These are phyloP conservation scores for Scrobipalpa atriplicella DNA, from an alignment of 2,888 invertebrate genomes.

Conservation along the genomic window DNA sequence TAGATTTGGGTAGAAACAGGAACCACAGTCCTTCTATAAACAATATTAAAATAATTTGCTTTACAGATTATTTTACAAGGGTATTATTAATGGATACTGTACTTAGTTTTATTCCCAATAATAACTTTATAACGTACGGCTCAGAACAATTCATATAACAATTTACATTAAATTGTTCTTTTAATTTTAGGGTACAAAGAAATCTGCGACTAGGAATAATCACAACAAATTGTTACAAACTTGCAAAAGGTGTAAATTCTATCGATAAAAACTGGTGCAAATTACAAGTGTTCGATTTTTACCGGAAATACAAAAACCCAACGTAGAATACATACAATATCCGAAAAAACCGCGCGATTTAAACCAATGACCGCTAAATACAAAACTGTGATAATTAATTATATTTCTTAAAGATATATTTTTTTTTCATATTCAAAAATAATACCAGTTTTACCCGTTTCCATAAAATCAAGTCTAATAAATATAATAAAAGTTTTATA, in stretches of 20 bases:
- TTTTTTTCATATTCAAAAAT: neutral
- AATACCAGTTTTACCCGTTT: neutral
- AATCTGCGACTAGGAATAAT: slow-evolving; percentile 22
- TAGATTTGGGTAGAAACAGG: slow-evolving; percentile 43
- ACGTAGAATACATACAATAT: neutral
- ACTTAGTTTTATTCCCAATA: slow-evolving; percentile 21
- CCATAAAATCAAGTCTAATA: neutral
- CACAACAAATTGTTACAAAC: neutral
- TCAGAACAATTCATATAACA: slow-evolving; percentile 17
- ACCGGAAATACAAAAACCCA: neutral
- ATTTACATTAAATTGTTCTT: slow-evolving; percentile 13
- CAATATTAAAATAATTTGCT: slow-evolving; percentile 42
- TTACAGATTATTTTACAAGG: slow-evolving; percentile 15
- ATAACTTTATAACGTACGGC: neutral
- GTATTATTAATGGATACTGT: slow-evolving; percentile 10
- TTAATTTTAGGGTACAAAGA: slow-evolving; percentile 24
- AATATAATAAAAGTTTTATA: neutral
- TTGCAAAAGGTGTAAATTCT: slow-evolving; percentile 1
- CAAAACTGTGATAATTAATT: neutral
- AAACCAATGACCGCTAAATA: no score
- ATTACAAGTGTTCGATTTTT: slow-evolving; percentile 19
- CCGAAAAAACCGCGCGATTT: neutral
- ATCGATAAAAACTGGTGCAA: neutral
- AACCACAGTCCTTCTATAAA: slow-evolving; percentile 48
- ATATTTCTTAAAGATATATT: neutral